Base-by-base conservation (phyloP, 2,113 vertebrate genomes). In the Serilophus lunatus region DNA sequence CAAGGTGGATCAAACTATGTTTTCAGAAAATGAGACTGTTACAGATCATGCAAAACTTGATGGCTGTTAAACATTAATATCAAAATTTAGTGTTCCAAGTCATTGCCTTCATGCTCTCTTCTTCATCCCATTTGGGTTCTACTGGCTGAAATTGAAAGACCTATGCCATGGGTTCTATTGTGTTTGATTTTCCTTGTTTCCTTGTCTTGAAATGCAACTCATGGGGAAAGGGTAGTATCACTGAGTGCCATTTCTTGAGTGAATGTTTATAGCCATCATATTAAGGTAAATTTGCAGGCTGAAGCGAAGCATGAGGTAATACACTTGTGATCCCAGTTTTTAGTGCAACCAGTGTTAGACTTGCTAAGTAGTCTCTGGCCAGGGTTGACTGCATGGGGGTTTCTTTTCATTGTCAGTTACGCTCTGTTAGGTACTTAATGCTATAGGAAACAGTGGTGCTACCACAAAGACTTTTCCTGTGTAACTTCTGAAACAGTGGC, bases 141-240 rank as follows among this genome's bases (percentile, higher is more conserved):
- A 33, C 7, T 38, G 40, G 10, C 42, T 13, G 31, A 50, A 69
- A 85, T 25, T 5, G 25, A 53, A 93, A 60, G 11, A 47, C 5
- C 20, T 6, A 6, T 33, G 24, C 9, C 0, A 0, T 6, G 7
- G 7, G 5, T 49, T 3, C 12, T 35, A 2, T 22, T 54, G 18
- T 42, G 4, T 47, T 90, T 87, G 19, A 35, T 78, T 82, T 81
- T 54, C 51, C 14, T 31, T 7, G 0, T 13, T n/a, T n/a, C n/a
- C n/a, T n/a, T 31, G 17, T 42, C 57, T 50, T 77, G 38, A 44
- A 80, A 74, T 40, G 22, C 22, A 28, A 6, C 31, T 80, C 8
- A 1, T 1, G 9, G 47, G 33, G 10, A 47, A 74, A 36, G 8
- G 15, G 4, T 49, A 25, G 2, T 40, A 49, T 13, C 45, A 22